phyloP scores from a whole-genome alignment of 2,113 vertebrate genomes.

The Lutjanus erythropterus region DNA sequence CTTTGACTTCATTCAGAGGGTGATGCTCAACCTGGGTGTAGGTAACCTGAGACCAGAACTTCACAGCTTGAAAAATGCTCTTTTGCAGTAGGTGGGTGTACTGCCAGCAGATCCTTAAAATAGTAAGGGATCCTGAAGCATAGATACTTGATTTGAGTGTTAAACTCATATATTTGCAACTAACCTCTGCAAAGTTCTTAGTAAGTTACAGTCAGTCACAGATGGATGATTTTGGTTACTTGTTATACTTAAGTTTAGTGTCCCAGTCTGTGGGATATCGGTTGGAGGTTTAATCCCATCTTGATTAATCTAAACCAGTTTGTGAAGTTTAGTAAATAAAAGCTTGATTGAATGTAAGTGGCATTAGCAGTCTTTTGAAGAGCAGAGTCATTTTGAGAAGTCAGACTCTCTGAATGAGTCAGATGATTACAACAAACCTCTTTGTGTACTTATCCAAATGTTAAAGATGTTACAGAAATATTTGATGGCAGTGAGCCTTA shows the following conservation, averaged over 20 bases:
- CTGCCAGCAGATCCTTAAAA: background rate
- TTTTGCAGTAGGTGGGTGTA: background rate
- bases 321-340: too few species aligned
- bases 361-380: background rate
- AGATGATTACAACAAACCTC: background rate
- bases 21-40: too few species aligned
- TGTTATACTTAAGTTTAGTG: background rate
- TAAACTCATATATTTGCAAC: background rate
- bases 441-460: too few species aligned
- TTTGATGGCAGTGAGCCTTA: too few species aligned
- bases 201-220: background rate
- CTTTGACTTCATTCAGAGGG: constrained; percentile 3
- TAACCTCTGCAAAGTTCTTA: background rate
- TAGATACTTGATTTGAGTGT: background rate
- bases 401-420: background rate
- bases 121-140: background rate
- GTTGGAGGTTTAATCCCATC: too few species aligned
- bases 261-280: background rate
- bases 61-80: too few species aligned
- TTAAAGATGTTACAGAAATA: too few species aligned
- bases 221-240: background rate
- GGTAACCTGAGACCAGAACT: too few species aligned
- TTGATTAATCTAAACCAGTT: too few species aligned
- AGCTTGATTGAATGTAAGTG: too few species aligned
- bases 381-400: background rate